Evolutionary conservation across 2,888 invertebrate species (phyloP).

Genomic region (Amaurobius ferox): DNA sequence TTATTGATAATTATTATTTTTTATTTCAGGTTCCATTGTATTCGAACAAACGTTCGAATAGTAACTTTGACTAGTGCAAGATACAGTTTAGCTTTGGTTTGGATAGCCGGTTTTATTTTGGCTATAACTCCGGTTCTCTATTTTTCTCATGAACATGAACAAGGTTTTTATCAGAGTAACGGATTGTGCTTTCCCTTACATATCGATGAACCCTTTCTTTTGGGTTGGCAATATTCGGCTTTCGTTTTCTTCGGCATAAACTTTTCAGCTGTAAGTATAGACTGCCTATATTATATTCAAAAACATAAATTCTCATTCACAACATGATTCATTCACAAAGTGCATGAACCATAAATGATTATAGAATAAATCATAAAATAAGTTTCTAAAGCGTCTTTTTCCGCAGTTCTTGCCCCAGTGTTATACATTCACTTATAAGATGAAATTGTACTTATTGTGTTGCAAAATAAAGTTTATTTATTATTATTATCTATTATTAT

Average conservation of each 20-base stretch:
- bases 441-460: too few species aligned
- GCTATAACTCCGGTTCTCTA: constrained; percentile 83
- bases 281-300: too few species aligned
- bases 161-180: constrained; percentile 74
- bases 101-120: constrained; percentile 81
- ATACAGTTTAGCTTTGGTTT: constrained; percentile 80
- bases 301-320: too few species aligned
- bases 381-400: too few species aligned
- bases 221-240: constrained; percentile 85
- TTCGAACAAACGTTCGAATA: constrained; percentile 71
- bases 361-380: too few species aligned
- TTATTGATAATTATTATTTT: too few species aligned
- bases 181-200: constrained; percentile 85
- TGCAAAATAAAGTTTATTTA: too few species aligned
- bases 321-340: too few species aligned
- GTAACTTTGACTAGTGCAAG: constrained; percentile 77
- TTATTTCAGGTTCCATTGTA: constrained; percentile 78
- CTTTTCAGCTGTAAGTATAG: constrained; percentile 76
- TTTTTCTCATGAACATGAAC: constrained; percentile 78
- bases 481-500: too few species aligned
- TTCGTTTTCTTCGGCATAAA: constrained; percentile 84
- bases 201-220: constrained; percentile 83
- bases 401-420: too few species aligned
- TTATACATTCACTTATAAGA: too few species aligned
- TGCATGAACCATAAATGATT: too few species aligned